phyloP scores from a whole-genome alignment of 2,797 vertebrate genomes.

The Lepus townsendii region DNA sequence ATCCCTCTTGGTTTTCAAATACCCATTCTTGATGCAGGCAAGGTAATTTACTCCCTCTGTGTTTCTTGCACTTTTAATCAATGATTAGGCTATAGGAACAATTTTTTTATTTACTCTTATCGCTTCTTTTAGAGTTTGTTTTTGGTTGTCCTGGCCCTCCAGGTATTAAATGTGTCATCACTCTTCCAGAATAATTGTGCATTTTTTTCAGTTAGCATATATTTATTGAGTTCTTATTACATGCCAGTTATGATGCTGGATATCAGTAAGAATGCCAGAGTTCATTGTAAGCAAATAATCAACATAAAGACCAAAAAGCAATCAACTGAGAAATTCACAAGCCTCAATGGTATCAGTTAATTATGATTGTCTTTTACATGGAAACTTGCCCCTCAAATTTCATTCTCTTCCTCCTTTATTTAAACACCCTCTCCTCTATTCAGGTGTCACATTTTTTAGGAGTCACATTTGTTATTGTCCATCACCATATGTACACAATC shows the following conservation, averaged over 20 bases:
- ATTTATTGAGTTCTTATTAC: constrained; percentile 14
- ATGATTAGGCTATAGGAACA: constrained; percentile 68
- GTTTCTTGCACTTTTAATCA: constrained; percentile 54
- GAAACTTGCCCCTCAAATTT: background rate
- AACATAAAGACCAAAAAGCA: constrained; percentile 12
- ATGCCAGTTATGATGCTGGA: background rate
- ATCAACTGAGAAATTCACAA: background rate
- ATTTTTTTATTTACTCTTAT: constrained; percentile 76
- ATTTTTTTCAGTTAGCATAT: constrained; percentile 2
- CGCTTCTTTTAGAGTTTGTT: constrained; percentile 31
- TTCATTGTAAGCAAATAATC: constrained; percentile 1
- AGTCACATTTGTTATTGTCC: background rate
- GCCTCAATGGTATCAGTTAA: background rate
- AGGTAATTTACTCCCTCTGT: constrained; percentile 66
- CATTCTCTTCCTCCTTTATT: background rate
- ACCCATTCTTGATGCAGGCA: constrained; percentile 73
- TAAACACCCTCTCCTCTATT: background rate
- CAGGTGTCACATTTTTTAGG: background rate
- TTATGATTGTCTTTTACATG: background rate
- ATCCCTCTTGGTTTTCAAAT: constrained; percentile 6
- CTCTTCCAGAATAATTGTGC: background rate
- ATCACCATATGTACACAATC: background rate
- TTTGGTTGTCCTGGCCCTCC: constrained; percentile 16
- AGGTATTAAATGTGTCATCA: background rate
- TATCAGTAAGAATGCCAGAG: background rate